Conservation (phyloP, 1,140 invertebrate genomes). For the Bilobella aurantiaca region DNA sequence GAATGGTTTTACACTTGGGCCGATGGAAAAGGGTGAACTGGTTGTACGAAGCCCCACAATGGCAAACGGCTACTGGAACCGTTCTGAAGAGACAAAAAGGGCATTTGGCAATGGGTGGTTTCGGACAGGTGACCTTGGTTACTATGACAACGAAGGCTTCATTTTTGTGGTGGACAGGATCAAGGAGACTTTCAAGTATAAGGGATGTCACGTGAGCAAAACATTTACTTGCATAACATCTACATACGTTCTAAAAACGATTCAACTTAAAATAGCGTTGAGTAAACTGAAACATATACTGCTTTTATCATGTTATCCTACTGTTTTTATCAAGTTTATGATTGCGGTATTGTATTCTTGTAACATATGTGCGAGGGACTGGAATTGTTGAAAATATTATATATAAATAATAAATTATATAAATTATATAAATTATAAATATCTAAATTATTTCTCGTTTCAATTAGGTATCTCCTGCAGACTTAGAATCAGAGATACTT, state of each 20-base stretch:
- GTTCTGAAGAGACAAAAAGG: conserved; percentile 22
- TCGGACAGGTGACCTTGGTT: conserved; percentile 27
- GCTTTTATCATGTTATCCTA: too few species aligned
- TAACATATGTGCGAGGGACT: too few species aligned
- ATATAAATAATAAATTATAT: too few species aligned
- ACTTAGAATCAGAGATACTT: conserved; percentile 30
- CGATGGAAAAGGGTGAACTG: conserved; percentile 54
- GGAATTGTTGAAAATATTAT: too few species aligned
- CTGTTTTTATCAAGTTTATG: too few species aligned
- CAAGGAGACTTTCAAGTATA: conserved; percentile 35
- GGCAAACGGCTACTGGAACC: conserved; percentile 56
- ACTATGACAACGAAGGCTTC: conserved; percentile 32
- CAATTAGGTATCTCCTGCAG: conserved; percentile 35
- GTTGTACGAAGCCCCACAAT: conserved; percentile 55
- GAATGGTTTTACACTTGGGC: conserved; percentile 49
- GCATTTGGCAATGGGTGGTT: conserved; percentile 29
- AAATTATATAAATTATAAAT: too few species aligned
- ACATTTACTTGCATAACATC: too few species aligned
- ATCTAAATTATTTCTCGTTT: too few species aligned
- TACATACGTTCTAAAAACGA: too few species aligned
- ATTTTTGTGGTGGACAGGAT: conserved; percentile 27
- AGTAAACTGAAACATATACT: too few species aligned
- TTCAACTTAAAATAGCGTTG: too few species aligned
- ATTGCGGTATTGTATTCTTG: too few species aligned
- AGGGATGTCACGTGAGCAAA: conserved; percentile 34